A percentile compares a stretch with the other conserved stretches of the same genome.
Conservation (phyloP, 2,797 vertebrate species). For the Garrulus glandarius region DNA sequence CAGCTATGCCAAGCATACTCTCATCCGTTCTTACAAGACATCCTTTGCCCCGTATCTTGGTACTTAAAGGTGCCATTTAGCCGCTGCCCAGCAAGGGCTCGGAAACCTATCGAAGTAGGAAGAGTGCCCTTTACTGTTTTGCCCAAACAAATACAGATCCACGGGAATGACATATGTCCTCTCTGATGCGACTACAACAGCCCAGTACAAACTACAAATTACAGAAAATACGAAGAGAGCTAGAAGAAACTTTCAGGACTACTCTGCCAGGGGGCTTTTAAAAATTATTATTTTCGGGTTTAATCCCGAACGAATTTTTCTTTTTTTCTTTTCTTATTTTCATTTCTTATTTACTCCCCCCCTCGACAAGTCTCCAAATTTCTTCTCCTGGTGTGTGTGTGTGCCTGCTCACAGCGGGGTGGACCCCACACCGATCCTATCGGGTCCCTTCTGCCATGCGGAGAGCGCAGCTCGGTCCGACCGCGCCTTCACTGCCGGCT, state of each 20-base stretch:
- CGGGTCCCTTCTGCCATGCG: neutral
- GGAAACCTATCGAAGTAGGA: neutral
- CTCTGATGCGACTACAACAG: neutral
- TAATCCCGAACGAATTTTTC: neutral
- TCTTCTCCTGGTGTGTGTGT: neutral
- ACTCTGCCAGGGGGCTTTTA: fast-evolving
- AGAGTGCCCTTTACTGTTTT: neutral
- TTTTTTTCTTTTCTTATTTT: neutral
- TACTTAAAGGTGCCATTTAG: neutral
- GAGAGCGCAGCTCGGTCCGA: fast-evolving
- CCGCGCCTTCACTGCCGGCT: neutral
- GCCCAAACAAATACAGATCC: neutral
- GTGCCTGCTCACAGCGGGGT: neutral
- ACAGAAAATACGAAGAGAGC: neutral
- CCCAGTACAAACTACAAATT: neutral
- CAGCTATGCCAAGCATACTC: neutral
- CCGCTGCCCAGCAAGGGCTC: neutral
- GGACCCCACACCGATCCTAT: neutral
- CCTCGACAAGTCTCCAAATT: neutral
- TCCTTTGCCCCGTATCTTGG: neutral
- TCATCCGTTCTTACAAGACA: neutral
- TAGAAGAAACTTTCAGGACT: neutral
- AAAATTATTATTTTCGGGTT: neutral
- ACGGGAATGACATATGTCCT: neutral
- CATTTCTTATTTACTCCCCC: neutral